A percentile compares a stretch with the other conserved stretches of the same genome.
Conservation (phyloP, 2,797 vertebrate genomes). For the Paedocypris micromegethes region DNA sequence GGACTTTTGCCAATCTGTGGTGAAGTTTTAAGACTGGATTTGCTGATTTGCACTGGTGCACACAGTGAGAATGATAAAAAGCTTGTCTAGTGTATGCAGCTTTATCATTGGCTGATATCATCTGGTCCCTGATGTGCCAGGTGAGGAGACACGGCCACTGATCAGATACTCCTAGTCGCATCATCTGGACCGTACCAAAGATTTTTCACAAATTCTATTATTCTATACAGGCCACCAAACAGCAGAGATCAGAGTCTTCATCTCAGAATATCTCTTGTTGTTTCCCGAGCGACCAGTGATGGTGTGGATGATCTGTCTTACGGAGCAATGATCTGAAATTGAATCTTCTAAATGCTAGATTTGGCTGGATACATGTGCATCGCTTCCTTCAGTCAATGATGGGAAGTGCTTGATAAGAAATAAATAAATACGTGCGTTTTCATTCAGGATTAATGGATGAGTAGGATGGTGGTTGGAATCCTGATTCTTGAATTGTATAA, state of each 20-base stretch:
- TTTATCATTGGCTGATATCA: slow-evolving; percentile 68
- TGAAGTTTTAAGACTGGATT: too few species aligned
- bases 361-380: slow-evolving; percentile 51
- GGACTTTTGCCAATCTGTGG: too few species aligned
- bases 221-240: slow-evolving; percentile 55
- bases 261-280: slow-evolving; percentile 44
- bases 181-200: slow-evolving; percentile 47
- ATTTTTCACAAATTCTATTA: slow-evolving; percentile 55
- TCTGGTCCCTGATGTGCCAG: slow-evolving; percentile 70
- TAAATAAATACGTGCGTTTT: neutral
- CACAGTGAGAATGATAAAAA: slow-evolving; percentile 62
- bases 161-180: slow-evolving; percentile 56
- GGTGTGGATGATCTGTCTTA: slow-evolving; percentile 48
- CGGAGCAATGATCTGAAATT: slow-evolving; percentile 55
- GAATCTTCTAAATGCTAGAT: slow-evolving; percentile 53
- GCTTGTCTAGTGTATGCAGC: slow-evolving; percentile 65
- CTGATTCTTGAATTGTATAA: too few species aligned
- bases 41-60: slow-evolving; percentile 32
- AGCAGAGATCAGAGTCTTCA: slow-evolving; percentile 47
- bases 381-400: slow-evolving; percentile 25
- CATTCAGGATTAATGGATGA: too few species aligned
- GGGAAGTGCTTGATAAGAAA: slow-evolving; percentile 20
- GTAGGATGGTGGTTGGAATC: too few species aligned
- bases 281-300: slow-evolving; percentile 33
- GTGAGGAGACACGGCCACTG: slow-evolving; percentile 64